Conservation (phyloP, 2,888 invertebrate species). For the Shargacucullia verbasci region DNA sequence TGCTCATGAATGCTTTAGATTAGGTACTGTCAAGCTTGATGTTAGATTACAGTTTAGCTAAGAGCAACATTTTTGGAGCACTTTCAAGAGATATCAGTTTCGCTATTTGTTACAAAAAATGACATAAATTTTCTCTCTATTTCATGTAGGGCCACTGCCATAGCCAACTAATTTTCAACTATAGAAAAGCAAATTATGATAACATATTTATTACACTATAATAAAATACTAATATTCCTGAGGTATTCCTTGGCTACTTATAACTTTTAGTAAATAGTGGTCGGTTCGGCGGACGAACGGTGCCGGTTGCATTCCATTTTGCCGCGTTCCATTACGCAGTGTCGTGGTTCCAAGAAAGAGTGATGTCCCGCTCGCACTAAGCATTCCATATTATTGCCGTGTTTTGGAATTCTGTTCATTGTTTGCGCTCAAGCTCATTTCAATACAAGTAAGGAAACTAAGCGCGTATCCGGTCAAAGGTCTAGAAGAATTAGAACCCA, state of each 20-base stretch:
- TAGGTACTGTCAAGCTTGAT: no score
- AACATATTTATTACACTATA: no score
- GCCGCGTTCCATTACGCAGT: slow-evolving; percentile 82
- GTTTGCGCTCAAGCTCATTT: slow-evolving; percentile 81
- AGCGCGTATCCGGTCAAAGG: slow-evolving; percentile 76
- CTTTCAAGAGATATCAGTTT: no score
- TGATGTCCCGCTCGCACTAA: slow-evolving; percentile 85
- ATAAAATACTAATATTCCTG: no score
- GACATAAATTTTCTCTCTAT: no score
- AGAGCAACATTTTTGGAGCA: no score
- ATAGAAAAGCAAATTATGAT: no score
- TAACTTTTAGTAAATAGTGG: slow-evolving; percentile 60
- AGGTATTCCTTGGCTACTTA: slow-evolving; percentile 41
- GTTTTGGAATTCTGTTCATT: slow-evolving; percentile 86
- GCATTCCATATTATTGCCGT: slow-evolving; percentile 80
- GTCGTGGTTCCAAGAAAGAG: slow-evolving; percentile 83
- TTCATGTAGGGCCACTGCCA: no score
- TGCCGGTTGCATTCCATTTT: slow-evolving; percentile 82
- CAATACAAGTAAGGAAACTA: slow-evolving; percentile 78
- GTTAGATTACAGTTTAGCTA: no score
- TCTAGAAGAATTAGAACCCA: slow-evolving; percentile 53
- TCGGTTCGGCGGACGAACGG: slow-evolving; percentile 59
- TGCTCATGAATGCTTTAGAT: no score
- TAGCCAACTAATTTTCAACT: no score
- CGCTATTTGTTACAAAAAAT: no score